phyloP scores from a whole-genome alignment of 2,113 vertebrate genomes.

The Hipposideros armiger region DNA sequence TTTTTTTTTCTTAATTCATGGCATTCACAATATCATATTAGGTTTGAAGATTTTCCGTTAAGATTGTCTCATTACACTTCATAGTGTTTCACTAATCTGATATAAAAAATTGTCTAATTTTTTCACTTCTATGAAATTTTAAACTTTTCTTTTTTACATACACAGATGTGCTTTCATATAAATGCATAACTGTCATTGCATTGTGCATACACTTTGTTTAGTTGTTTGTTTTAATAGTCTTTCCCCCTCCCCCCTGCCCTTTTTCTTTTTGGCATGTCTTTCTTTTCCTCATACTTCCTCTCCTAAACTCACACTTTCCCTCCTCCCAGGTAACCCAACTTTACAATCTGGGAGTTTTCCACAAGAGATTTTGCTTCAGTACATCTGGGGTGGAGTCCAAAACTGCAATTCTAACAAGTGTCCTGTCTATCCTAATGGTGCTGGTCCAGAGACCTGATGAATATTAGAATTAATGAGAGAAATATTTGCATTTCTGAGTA shows the following conservation, averaged over 20 bases:
- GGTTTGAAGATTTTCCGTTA: constrained; percentile 40
- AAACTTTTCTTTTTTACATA: neutral
- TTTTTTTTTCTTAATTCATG: constrained; percentile 15
- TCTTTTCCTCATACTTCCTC: neutral
- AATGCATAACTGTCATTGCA: neutral
- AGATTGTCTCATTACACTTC: constrained; percentile 10
- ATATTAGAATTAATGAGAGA: neutral
- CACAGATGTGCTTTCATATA: neutral
- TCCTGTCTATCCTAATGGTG: neutral
- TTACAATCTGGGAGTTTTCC: neutral
- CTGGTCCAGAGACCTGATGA: neutral
- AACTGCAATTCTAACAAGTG: neutral
- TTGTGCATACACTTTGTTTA: neutral
- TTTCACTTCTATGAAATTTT: constrained; percentile 28
- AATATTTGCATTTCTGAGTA: neutral
- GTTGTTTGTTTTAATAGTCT: neutral
- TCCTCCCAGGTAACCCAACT: neutral
- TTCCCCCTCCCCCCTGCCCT: neutral
- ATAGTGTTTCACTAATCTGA: constrained; percentile 20
- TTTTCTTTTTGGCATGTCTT: neutral
- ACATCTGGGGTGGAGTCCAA: neutral
- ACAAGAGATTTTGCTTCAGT: neutral
- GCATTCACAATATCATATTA: neutral
- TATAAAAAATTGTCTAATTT: neutral
- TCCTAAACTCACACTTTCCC: neutral